Conservation (phyloP, 2,113 vertebrate genomes). For the Verasper variegatus region DNA sequence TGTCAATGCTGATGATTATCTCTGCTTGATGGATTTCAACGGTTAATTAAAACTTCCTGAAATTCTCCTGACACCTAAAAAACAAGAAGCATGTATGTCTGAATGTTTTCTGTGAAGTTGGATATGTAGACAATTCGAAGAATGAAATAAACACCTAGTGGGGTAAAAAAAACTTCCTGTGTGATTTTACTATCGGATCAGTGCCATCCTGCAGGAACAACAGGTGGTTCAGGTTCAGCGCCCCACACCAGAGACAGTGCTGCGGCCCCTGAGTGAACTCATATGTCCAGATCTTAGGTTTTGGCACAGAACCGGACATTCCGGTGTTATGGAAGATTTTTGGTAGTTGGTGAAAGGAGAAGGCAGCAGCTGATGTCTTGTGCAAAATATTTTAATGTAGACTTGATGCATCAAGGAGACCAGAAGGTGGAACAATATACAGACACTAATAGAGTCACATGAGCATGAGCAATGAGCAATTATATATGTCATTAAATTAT, state of each 20-base stretch:
- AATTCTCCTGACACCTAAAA: background rate
- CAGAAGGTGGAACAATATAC: no score
- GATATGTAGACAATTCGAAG: slow-evolving; percentile 2
- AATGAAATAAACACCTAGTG: slow-evolving; percentile 30
- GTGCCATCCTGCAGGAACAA: background rate
- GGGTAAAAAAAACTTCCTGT: background rate
- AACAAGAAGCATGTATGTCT: background rate
- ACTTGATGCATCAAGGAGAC: no score
- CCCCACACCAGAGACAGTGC: no score
- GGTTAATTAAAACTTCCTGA: background rate
- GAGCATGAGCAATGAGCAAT: no score
- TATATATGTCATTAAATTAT: no score
- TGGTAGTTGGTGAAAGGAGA: no score
- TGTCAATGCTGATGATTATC: background rate
- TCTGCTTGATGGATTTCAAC: background rate
- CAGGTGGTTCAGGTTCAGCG: slow-evolving; percentile 9
- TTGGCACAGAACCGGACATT: background rate
- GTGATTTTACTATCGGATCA: background rate
- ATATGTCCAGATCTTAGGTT: background rate
- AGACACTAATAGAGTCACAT: no score
- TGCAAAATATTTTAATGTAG: no score
- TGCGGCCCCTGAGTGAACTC: background rate
- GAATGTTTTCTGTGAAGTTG: background rate
- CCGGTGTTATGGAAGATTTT: background rate
- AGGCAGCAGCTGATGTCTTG: no score